Evolutionary conservation across 2,113 vertebrate species (phyloP).

Genomic region (Lophura nycthemera): DNA sequence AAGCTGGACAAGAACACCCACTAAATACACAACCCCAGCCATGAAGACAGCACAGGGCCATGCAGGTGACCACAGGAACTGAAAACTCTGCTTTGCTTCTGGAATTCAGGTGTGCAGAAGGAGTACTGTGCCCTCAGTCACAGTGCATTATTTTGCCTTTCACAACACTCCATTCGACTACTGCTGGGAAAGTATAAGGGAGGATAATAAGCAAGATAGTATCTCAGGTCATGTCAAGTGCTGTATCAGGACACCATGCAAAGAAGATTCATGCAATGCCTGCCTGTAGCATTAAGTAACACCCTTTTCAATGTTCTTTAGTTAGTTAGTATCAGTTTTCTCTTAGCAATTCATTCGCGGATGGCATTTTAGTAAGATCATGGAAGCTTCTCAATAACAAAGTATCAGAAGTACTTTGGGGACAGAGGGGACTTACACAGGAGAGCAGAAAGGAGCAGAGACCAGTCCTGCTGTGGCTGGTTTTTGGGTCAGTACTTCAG

Average conservation of each 20-base stretch:
- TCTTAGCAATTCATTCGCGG: neutral
- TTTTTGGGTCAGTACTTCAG: neutral
- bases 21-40: neutral
- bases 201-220: neutral
- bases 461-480: neutral
- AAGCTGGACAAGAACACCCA: neutral
- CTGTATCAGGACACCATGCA: rapidly evolving
- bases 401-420: neutral
- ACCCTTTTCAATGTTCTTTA: neutral
- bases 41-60: neutral
- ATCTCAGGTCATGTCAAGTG: rapidly evolving
- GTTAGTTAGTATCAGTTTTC: neutral
- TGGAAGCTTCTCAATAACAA: neutral
- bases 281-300: neutral
- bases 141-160: neutral
- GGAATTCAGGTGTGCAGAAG: neutral
- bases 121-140: neutral
- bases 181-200: neutral
- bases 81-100: neutral
- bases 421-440: rapidly evolving
- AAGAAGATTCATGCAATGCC: neutral
- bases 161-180: neutral
- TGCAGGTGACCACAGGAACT: rapidly evolving
- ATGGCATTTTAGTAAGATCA: neutral
- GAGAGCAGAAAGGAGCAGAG: neutral